These are phyloP conservation scores for Drosophila arizonae DNA, from an alignment of 1,140 invertebrate genomes.

Conservation along the genomic window DNA sequence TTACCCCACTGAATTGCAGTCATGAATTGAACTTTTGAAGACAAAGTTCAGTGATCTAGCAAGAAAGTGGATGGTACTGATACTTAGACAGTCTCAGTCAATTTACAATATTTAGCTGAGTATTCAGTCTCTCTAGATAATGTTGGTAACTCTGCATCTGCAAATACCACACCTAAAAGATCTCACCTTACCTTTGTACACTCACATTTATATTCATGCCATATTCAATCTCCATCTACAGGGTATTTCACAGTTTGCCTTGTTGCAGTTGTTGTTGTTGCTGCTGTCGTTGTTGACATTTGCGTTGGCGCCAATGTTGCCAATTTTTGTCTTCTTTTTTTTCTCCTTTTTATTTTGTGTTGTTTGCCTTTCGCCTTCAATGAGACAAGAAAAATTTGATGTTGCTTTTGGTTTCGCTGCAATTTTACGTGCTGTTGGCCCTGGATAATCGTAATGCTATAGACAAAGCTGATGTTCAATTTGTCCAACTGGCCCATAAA, in stretches of 20 bases:
- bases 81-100: no score
- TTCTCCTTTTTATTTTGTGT: not conserved
- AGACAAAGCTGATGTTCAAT: slow-evolving; percentile 53
- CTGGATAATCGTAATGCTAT: slow-evolving; percentile 57
- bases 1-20: no score
- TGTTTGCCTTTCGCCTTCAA: slow-evolving; percentile 64
- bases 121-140: no score
- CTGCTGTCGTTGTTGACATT: slow-evolving; percentile 39
- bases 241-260: not conserved
- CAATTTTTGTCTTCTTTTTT: slow-evolving; percentile 36
- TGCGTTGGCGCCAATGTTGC: slow-evolving; percentile 57
- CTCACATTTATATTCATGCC: no score
- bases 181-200: no score
- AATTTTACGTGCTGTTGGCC: slow-evolving; percentile 76
- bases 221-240: not conserved
- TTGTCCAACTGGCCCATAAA: slow-evolving; percentile 52
- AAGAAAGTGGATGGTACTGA: no score
- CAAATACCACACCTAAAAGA: no score
- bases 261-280: slow-evolving; percentile 29
- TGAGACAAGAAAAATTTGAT: slow-evolving; percentile 61
- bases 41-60: no score
- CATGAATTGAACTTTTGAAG: no score
- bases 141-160: no score
- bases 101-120: no score
- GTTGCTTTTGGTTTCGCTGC: slow-evolving; percentile 38